Evolutionary conservation across 53 echinoderm and acorn worm genomes (phyloP), one percentile per base, ranked within the genome.

Genomic region (Glandiceps talaboti): DNA sequence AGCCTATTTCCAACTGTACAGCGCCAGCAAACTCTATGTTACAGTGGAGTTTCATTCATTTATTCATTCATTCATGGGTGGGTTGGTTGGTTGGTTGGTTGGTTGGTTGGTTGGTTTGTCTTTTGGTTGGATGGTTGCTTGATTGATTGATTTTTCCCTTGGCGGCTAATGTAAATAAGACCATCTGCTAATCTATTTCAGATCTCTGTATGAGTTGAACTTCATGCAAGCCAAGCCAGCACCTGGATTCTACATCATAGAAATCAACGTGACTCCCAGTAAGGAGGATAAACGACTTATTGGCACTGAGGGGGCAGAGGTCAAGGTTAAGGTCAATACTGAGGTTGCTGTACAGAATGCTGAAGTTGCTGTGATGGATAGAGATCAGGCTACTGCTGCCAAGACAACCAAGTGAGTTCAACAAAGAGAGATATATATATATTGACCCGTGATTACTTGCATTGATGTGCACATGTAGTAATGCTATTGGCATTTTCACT

Each of bases 381-480:
- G 86, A 30, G 94, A 94, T 76, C 94, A 94, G 85, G 90, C 92
- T 26, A 92, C 91, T 79, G 90, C 94, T 32, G 88, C 94, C 64
- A 94, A 94, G 85, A 88, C 94, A 1, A 83, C 86, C 76, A 92
- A 85, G 94, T 94, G 33, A 86, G 89, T 85, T n/a, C n/a, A n/a
- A n/a, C n/a, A n/a, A n/a, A n/a, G n/a, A 1, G 14, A 14, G 26
- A 1, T 27, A 1, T 6, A 12, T 79, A 31, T 14, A 26, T 10
- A 30, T 1, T 79, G 28, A 29, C 26, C 10, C 28, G 76, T 28
- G 14, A 27, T 25, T 25, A 14, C 28, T 76, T 28, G 28, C 28
- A 31, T 78, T 30, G 1, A 73, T 81, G 32, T 72, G 14, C 14
- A 14, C 26, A 26, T 33, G 28, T 73, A 28, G 1, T 80, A 27